Base-by-base conservation (phyloP, 2,888 invertebrate species). In the Bombylius discolor region DNA sequence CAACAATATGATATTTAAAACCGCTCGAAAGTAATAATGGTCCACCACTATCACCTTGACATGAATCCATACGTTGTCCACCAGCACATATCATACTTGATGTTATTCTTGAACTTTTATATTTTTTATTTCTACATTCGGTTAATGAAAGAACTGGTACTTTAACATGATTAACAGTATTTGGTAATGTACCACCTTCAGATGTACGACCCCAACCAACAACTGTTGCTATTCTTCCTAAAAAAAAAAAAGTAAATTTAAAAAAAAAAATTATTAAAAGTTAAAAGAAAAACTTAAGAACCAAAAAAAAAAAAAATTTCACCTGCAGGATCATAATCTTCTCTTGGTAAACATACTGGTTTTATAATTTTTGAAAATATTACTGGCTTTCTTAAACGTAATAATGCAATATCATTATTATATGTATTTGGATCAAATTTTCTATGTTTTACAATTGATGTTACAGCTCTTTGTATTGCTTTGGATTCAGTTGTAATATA, bases 1-100 rank as follows among this genome's bases (percentile, higher is more conserved):
- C 90, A 54, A 87, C 84, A 55, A 90, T 85, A 74, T 89, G 88
- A 65, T 81, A 84, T 70, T 83, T 87, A 57, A 87, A 85, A 42
- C 84, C 86, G 62, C 81, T 82, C 60, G 85, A 84, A 5, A 90
- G 74, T 0, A 90, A 75, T 48, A 91, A 74, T 1, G 91, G 91
- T 0, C 91, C 91, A 14, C 91, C 91, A 63, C 89, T 89, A 70
- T 91, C 91, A 0, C 91, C 91, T 73, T 91, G 91, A 65, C 91
- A 92, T 0, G 90, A 90, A 72, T 92, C 91, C 67, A 86, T 84
- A 7, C 81, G 80, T 4, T 87, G 86, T 60, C 82, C 80, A 13
- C 91, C 91, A 9, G 91, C 91, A 68, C 91, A 92, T 57, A 91
- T 69, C 91, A 91, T 91, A 66, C 88, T 89, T 55, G 81, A 78